Evolutionary conservation across 2,888 invertebrate species (phyloP).

Genomic region (Lydus trimaculatus): DNA sequence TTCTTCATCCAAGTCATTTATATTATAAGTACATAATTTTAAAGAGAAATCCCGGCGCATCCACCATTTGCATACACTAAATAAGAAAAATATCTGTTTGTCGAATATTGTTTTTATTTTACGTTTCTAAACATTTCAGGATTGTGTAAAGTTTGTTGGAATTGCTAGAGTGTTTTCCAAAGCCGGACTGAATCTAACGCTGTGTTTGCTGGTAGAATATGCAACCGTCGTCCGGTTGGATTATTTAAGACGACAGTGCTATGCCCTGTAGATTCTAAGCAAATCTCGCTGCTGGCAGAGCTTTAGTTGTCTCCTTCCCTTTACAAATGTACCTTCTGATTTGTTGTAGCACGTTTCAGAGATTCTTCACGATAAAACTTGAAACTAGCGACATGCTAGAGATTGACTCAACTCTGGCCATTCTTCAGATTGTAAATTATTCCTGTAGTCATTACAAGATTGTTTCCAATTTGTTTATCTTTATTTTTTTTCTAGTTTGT

Average conservation of each 20-base stretch:
- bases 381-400: constrained; percentile 27
- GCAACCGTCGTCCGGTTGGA: constrained; percentile 45
- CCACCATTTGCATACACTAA: background rate
- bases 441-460: background rate
- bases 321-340: background rate
- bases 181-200: constrained; percentile 24
- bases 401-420: constrained; percentile 21
- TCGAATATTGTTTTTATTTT: too few species aligned
- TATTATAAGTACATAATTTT: too few species aligned
- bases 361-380: constrained; percentile 36
- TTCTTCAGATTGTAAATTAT: constrained; percentile 24
- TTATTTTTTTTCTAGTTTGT: background rate
- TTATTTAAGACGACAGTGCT: constrained; percentile 54
- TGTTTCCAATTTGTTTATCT: background rate
- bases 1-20: background rate
- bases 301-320: constrained; percentile 44
- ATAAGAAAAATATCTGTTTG: background rate
- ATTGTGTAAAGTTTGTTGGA: constrained; percentile 22
- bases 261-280: constrained; percentile 51
- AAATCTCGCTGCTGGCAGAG: constrained; percentile 51
- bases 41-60: background rate
- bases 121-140: background rate
- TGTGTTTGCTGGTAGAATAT: constrained; percentile 28
- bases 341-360: constrained; percentile 50
- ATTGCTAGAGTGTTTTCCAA: constrained; percentile 23